These are phyloP conservation scores for Cryptotermes secundus DNA, from an alignment of 1,140 invertebrate species.

Conservation along the genomic window DNA sequence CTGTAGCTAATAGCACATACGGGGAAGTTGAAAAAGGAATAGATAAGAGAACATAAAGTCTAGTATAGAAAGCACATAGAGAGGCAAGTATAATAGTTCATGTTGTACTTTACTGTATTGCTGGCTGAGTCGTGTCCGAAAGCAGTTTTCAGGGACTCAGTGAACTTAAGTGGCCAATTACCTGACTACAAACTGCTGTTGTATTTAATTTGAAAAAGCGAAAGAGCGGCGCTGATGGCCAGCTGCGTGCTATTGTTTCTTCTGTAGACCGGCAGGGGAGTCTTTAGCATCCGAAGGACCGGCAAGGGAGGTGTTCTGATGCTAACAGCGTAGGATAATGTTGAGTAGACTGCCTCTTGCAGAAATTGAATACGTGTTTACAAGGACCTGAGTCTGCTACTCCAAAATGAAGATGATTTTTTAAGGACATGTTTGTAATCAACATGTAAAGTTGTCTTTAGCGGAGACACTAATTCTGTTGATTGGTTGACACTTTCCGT, in stretches of 20 bases:
- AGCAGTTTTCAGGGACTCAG: slow-evolving; percentile 10
- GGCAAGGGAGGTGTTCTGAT: slow-evolving; percentile 19
- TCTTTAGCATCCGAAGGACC: slow-evolving; percentile 21
- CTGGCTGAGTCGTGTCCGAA: slow-evolving; percentile 24
- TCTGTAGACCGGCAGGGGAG: background rate
- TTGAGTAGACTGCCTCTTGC: background rate
- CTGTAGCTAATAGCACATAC: background rate
- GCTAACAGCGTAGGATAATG: background rate
- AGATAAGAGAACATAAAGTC: background rate
- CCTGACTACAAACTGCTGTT: slow-evolving; percentile 4
- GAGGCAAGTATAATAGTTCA: background rate
- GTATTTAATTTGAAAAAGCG: slow-evolving; percentile 28
- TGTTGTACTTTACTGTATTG: slow-evolving; percentile 20
- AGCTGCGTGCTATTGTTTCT: background rate
- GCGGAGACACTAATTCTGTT: background rate
- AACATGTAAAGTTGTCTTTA: slow-evolving; percentile 12
- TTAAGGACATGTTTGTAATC: background rate
- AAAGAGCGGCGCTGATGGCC: slow-evolving; percentile 19
- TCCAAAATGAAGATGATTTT: background rate
- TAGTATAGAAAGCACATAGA: background rate
- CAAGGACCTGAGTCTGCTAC: background rate
- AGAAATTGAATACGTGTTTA: slow-evolving; percentile 20
- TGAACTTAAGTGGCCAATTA: slow-evolving; percentile 26
- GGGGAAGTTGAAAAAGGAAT: background rate
- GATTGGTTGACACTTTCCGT: no score